Evolutionary conservation across 2,797 vertebrate genomes (phyloP).

Genomic region (Lophura swinhoii): DNA sequence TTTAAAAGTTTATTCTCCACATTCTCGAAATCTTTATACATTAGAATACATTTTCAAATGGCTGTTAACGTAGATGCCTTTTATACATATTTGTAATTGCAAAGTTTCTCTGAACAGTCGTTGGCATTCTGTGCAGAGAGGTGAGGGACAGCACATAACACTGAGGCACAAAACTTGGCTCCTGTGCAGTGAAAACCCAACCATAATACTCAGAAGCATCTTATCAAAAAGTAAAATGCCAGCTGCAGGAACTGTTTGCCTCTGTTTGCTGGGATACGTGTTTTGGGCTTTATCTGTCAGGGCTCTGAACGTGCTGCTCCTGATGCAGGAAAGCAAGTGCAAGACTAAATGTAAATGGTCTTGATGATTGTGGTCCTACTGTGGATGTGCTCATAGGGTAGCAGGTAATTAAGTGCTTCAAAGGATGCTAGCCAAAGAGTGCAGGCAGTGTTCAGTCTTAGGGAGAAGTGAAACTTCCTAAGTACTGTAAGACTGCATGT

Average conservation of each 20-base stretch:
- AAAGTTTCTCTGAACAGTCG: not conserved
- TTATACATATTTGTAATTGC: not conserved
- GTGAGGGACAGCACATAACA: accelerated
- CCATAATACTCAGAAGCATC: not conserved
- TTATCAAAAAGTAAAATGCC: not conserved
- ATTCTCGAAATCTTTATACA: not conserved
- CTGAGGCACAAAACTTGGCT: not conserved
- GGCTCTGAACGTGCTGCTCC: not conserved
- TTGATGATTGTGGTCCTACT: not conserved
- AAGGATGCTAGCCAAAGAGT: not conserved
- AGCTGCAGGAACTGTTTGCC: not conserved
- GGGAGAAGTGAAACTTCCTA: not conserved
- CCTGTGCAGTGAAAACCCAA: not conserved
- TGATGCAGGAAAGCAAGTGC: not conserved
- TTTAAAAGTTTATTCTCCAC: not conserved
- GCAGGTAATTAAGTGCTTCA: not conserved
- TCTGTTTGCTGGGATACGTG: accelerated
- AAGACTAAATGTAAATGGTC: not conserved
- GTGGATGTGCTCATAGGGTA: accelerated
- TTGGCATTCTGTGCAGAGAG: not conserved
- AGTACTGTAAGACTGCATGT: not conserved
- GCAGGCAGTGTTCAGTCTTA: not conserved
- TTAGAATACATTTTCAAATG: not conserved
- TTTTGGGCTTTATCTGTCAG: not conserved
- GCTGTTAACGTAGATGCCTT: not conserved